Conservation (phyloP, 2,113 vertebrate species). For the Gopherus evgoodei region DNA sequence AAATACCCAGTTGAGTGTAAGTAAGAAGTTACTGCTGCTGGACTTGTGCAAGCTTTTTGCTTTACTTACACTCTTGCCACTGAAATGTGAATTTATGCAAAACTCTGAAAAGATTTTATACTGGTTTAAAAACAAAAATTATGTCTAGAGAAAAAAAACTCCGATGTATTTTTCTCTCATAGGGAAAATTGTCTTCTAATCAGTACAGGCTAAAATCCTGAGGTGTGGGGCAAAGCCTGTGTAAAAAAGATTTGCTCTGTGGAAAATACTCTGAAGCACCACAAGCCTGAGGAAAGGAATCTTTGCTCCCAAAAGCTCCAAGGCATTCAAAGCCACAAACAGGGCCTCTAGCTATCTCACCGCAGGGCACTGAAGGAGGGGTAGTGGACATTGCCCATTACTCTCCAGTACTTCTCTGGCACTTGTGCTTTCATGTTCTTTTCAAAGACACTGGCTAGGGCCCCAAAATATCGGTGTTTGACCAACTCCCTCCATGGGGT, state of each 20-base stretch:
- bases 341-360: fast-evolving
- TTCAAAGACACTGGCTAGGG: conserved; percentile 34
- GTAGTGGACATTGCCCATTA: conserved; percentile 7
- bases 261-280: neutral
- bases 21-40: neutral
- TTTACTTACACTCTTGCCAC: neutral
- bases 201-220: conserved; percentile 36
- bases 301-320: neutral
- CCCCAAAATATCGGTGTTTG: conserved; percentile 26
- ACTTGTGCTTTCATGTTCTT: neutral
- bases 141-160: neutral
- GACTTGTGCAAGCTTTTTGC: neutral
- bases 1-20: conserved; percentile 9
- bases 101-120: neutral
- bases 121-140: neutral
- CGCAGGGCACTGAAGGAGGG: neutral
- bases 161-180: neutral
- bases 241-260: neutral
- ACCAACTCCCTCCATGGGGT: neutral
- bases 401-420: neutral
- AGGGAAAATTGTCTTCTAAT: conserved; percentile 41
- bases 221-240: neutral
- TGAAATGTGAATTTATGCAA: neutral
- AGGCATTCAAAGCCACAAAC: conserved; percentile 41
- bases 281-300: conserved; percentile 28